Evolutionary conservation across 2,888 invertebrate genomes (phyloP), one percentile per base, ranked within the genome.

Genomic region (Phragmatobia fuliginosa): DNA sequence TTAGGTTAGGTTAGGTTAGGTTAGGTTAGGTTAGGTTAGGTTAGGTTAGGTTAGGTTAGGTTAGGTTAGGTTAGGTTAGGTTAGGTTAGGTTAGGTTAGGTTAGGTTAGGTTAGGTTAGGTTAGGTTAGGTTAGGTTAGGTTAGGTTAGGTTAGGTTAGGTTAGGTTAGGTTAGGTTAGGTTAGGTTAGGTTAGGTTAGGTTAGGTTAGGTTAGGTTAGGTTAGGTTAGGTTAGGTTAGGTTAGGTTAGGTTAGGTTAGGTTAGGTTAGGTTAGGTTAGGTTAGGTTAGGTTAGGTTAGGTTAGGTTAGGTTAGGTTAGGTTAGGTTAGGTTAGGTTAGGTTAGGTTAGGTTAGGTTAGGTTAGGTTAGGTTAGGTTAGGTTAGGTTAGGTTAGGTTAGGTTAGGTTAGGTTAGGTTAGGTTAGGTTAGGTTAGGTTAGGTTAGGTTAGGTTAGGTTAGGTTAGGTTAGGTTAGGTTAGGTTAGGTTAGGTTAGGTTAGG

Each of bases 51-150:
- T 65, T 69, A 65, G 64, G 64, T 69, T 69, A 61, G 60, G 69
- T 65, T 69, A 61, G 64, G 69, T 69, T 62, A 65, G 69, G 65
- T 69, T 65, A 56, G 65, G 52, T 65, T 65, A 56, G 69, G 65
- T 65, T 65, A 65, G 65, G 61, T 52, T 61, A 62, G 69, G 65
- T 65, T 65, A 65, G 69, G 68, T 68, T 68, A 68, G 68, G 68
- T 68, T 68, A 68, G 65, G 67, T 68, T 68, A 68, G 68, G 68
- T 68, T 68, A 68, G 68, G 68, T 68, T 68, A 68, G 68, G 68
- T 68, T 68, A 68, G 68, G 68, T 68, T 68, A 68, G 68, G 68
- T 68, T 68, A 68, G 68, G 68, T 68, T 68, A 68, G 68, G 68
- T 68, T 68, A 68, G 68, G 68, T 68, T 68, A 68, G 68, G 68